Percentiles rank a stretch among this genome's conserved stretches.
Evolutionary conservation across 2,888 invertebrate genomes (phyloP).

Genomic region (Eupithecia insigniata): DNA sequence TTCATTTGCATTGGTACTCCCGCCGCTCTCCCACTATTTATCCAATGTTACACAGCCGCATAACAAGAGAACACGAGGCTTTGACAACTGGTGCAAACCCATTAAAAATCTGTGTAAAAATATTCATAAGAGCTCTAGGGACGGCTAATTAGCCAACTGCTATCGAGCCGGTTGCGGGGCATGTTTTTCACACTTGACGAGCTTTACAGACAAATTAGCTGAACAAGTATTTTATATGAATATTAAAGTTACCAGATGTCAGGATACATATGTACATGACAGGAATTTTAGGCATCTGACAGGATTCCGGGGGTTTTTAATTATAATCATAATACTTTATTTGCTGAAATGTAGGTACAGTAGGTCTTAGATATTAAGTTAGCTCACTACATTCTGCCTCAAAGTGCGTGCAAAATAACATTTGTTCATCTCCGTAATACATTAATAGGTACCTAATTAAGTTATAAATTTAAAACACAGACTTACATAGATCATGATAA

Average conservation of each 20-base stretch:
- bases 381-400: no score
- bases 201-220: conserved; percentile 23
- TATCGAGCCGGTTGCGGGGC: conserved; percentile 32
- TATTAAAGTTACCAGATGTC: neutral
- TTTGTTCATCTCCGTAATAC: no score
- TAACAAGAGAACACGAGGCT: conserved; percentile 72
- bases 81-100: conserved; percentile 64
- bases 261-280: no score
- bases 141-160: conserved; percentile 64
- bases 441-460: no score
- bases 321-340: no score
- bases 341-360: no score
- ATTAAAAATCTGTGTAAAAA: conserved; percentile 67
- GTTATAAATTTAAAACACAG: no score
- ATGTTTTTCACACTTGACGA: conserved; percentile 33
- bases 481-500: no score
- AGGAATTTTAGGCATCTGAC: no score
- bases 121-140: conserved; percentile 57
- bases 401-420: no score
- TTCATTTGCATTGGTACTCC: conserved; percentile 77
- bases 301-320: no score
- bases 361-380: no score
- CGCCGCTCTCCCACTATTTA: conserved; percentile 69
- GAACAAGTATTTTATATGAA: conserved; percentile 26
- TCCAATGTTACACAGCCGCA: conserved; percentile 72